Conservation (phyloP, 2,797 vertebrate species). For the Rachycentron canadum region DNA sequence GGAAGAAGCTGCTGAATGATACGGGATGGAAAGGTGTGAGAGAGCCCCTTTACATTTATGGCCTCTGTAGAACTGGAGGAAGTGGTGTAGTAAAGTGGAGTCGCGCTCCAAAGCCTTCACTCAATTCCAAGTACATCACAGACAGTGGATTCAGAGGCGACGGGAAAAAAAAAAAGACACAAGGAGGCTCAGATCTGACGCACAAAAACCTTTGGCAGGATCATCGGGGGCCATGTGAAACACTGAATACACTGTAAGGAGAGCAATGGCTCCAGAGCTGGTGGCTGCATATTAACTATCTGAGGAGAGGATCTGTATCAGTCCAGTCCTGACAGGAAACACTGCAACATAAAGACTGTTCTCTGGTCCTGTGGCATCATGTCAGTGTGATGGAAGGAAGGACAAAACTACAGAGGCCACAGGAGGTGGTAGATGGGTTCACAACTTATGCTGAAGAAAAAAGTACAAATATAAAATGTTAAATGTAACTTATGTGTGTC, state of each 20-base stretch:
- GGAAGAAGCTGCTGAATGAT: conserved; percentile 79
- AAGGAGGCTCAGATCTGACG: conserved; percentile 1
- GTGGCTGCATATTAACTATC: background rate
- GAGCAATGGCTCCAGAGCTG: background rate
- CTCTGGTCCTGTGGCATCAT: no score
- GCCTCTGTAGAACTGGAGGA: conserved; percentile 83
- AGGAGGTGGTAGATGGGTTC: background rate
- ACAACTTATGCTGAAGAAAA: background rate
- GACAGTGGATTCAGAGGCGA: conserved; percentile 47
- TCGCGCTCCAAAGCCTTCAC: conserved; percentile 79
- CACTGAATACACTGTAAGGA: background rate
- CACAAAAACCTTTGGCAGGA: conserved; percentile 2
- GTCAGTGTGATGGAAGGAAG: background rate
- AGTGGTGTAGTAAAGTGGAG: conserved; percentile 84
- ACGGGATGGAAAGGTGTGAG: conserved; percentile 84
- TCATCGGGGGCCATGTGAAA: conserved; percentile 1
- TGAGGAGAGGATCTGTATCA: no score
- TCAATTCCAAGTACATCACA: conserved; percentile 82
- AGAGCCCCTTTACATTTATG: conserved; percentile 82
- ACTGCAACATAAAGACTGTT: background rate
- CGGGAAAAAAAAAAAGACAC: conserved; percentile 25
- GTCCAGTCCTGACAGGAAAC: background rate
- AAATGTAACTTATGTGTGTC: background rate
- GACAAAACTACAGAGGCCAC: no score
- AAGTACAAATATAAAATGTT: no score